A percentile compares a stretch with the other conserved stretches of the same genome.
Evolutionary conservation across 2,113 vertebrate species (phyloP).

Genomic region (Hippocampus zosterae): DNA sequence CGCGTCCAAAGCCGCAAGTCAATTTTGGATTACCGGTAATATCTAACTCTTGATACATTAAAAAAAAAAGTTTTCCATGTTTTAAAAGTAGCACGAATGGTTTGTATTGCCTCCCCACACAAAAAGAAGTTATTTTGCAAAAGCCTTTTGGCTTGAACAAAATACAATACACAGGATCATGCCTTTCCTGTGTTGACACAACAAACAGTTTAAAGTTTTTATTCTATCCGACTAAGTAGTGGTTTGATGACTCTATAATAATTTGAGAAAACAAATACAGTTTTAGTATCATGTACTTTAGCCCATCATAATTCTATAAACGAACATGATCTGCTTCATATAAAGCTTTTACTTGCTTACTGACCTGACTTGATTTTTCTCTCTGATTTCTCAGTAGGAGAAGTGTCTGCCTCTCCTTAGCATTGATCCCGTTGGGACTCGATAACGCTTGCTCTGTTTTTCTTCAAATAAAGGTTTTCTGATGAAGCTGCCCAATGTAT

Average conservation of each 20-base stretch:
- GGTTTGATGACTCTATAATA: not conserved
- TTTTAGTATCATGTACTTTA: not conserved
- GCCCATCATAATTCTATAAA: constrained; percentile 1
- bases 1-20: not conserved
- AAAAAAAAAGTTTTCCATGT: not conserved
- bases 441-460: constrained; percentile 15
- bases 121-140: not conserved
- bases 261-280: not conserved
- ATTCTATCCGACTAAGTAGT: not conserved
- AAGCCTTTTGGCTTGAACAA: not conserved
- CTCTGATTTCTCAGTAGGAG: constrained; percentile 56
- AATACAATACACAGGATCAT: not conserved
- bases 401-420: constrained; percentile 40
- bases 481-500: constrained; percentile 48
- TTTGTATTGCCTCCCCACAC: not conserved
- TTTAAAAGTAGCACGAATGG: not conserved
- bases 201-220: not conserved
- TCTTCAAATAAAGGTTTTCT: constrained; percentile 56
- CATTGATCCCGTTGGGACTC: constrained; percentile 35
- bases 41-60: not conserved
- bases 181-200: not conserved
- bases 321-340: constrained; percentile 10
- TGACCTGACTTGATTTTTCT: constrained; percentile 45
- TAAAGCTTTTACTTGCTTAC: constrained; percentile 17
- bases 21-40: constrained; percentile 1